A percentile compares a stretch with the other conserved stretches of the same genome.
Evolutionary conservation across 2,888 invertebrate genomes (phyloP).

Genomic region (Branchellion lobata): DNA sequence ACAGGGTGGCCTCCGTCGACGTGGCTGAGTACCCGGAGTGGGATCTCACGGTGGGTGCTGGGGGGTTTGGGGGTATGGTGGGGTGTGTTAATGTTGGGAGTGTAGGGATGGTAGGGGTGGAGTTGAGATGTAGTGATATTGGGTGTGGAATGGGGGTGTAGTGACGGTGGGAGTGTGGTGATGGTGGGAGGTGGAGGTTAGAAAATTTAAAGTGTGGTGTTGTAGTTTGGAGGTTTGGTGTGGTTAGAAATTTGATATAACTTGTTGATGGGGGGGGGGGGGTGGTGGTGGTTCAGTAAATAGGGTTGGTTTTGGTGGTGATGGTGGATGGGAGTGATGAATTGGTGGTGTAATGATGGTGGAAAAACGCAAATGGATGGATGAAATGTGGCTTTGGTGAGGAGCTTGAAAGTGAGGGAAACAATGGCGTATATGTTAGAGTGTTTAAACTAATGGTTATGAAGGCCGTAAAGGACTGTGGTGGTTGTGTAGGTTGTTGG

Average conservation of each 20-base stretch:
- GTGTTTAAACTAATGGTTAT: no score
- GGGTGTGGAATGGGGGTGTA: neutral
- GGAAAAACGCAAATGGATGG: no score
- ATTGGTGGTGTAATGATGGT: no score
- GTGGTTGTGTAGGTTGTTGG: no score
- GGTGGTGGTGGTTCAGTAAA: neutral
- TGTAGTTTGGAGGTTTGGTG: neutral
- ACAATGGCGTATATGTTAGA: no score
- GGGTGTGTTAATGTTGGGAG: conserved; percentile 1
- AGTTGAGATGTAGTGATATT: no score
- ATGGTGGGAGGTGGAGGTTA: neutral
- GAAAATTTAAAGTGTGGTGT: neutral
- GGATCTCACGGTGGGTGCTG: conserved; percentile 51
- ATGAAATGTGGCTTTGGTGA: no score
- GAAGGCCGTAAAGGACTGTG: no score
- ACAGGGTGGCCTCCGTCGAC: conserved; percentile 58
- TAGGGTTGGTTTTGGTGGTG: neutral
- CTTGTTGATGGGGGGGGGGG: neutral
- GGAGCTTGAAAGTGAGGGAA: no score
- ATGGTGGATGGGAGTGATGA: no score
- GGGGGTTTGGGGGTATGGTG: neutral
- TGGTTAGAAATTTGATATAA: conserved; percentile 5
- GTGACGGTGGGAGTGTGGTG: neutral
- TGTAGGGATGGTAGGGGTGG: conserved; percentile 6
- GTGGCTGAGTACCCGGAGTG: conserved; percentile 56